These are phyloP conservation scores for Holocentrus rufus DNA, from an alignment of 2,797 vertebrate genomes.

Conservation along the genomic window DNA sequence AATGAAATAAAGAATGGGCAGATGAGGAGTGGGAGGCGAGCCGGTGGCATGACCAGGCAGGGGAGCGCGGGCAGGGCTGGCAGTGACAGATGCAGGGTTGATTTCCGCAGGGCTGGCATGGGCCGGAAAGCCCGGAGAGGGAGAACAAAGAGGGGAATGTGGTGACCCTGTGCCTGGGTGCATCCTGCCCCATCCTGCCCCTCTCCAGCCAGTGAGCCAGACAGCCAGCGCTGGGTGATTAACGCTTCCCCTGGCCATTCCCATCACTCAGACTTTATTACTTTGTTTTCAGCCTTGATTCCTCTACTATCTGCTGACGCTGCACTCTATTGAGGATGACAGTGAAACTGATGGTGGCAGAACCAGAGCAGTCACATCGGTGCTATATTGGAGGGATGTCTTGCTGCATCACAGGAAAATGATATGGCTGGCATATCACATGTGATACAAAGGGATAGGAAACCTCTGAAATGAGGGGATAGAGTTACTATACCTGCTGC, in stretches of 20 bases:
- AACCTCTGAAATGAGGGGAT: not conserved
- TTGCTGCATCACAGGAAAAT: constrained; percentile 2
- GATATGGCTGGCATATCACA: not conserved
- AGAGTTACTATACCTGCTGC: too few species aligned
- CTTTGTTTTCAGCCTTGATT: constrained; percentile 80
- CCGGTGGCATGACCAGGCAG: constrained; percentile 29
- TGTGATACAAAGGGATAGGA: too few species aligned
- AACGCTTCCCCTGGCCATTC: constrained; percentile 77
- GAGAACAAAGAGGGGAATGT: constrained; percentile 79
- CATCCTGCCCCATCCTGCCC: constrained; percentile 74
- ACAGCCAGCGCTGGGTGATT: constrained; percentile 70
- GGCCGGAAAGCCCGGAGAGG: constrained; percentile 76
- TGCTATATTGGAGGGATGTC: constrained; percentile 25
- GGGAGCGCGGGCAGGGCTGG: constrained; percentile 53
- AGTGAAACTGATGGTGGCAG: constrained; percentile 44
- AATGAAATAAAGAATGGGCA: constrained; percentile 28
- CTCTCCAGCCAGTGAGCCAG: constrained; percentile 47
- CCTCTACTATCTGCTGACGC: constrained; percentile 75
- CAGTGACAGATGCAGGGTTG: constrained; percentile 74
- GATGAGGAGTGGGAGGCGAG: constrained; percentile 24
- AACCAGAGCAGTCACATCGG: constrained; percentile 9
- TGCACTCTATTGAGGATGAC: constrained; percentile 61
- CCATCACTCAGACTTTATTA: constrained; percentile 79
- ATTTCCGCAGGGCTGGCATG: constrained; percentile 80
- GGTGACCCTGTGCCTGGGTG: constrained; percentile 75